These are phyloP conservation scores for Phoronis australis DNA, from an alignment of 2,888 invertebrate genomes.

Conservation along the genomic window DNA sequence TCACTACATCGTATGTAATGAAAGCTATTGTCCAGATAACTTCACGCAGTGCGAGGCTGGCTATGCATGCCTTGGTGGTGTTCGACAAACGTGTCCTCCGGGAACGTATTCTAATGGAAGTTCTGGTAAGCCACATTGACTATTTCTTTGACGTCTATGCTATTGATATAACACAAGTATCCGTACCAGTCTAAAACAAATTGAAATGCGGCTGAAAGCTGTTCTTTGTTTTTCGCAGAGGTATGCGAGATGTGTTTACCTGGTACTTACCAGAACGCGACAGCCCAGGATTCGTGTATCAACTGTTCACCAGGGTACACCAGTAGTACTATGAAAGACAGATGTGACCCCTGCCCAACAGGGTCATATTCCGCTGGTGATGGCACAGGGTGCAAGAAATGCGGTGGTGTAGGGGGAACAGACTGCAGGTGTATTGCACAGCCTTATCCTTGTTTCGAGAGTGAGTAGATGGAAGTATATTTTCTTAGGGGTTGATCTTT, in stretches of 20 bases:
- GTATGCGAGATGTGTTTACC: conserved; percentile 27
- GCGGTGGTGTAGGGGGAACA: conserved; percentile 15
- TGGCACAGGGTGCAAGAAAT: conserved; percentile 20
- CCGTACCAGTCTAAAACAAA: not conserved
- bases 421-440: no score
- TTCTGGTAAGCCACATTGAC: conserved; percentile 11
- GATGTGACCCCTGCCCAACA: conserved; percentile 25
- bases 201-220: not conserved
- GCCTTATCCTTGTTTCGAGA: no score
- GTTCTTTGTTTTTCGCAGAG: conserved; percentile 17
- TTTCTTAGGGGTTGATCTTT: no score
- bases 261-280: conserved; percentile 28
- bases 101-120: conserved; percentile 28
- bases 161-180: not conserved
- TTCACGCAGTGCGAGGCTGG: conserved; percentile 30
- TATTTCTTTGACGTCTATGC: no score
- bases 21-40: conserved; percentile 22
- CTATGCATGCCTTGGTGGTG: conserved; percentile 27
- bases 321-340: conserved; percentile 24
- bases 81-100: conserved; percentile 18
- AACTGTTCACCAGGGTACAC: conserved; percentile 26
- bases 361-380: conserved; percentile 22
- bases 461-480: no score
- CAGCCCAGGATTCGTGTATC: conserved; percentile 22
- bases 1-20: conserved; percentile 27